phyloP scores from a whole-genome alignment of 2,113 vertebrate genomes.

The Gymnorhina tibicen region DNA sequence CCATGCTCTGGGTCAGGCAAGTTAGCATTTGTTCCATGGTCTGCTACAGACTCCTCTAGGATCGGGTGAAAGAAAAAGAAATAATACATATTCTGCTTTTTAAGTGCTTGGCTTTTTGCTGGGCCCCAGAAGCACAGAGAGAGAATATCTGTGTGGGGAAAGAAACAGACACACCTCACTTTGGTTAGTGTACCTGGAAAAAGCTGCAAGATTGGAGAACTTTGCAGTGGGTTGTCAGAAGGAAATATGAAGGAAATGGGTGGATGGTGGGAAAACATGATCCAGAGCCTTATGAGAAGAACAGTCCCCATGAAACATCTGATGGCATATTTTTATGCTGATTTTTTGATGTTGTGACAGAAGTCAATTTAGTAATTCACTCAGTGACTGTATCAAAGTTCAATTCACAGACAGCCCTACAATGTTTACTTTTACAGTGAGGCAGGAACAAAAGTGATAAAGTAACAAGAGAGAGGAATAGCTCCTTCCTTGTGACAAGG shows the following conservation, averaged over 20 bases:
- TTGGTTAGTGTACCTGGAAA: background rate
- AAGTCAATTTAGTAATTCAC: background rate
- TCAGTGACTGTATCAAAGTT: background rate
- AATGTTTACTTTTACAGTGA: background rate
- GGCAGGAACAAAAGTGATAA: background rate
- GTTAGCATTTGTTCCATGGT: background rate
- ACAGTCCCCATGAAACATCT: background rate
- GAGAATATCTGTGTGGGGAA: background rate
- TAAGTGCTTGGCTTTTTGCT: background rate
- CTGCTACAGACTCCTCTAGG: background rate
- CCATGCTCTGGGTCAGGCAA: background rate
- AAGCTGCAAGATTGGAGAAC: background rate
- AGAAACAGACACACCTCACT: background rate
- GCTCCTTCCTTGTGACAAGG: background rate
- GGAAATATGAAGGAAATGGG: background rate
- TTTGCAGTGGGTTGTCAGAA: background rate
- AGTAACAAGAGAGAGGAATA: background rate
- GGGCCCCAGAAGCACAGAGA: background rate
- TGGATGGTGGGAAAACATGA: background rate
- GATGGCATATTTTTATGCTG: background rate
- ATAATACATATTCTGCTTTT: background rate
- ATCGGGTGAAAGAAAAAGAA: rapidly evolving
- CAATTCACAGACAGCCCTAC: background rate
- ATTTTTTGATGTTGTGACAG: background rate
- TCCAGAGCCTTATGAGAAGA: background rate